Percentiles rank a stretch among this genome's conserved stretches.
These are phyloP conservation scores for Seriola rivoliana DNA, from an alignment of 2,113 vertebrate species.

Conservation along the genomic window DNA sequence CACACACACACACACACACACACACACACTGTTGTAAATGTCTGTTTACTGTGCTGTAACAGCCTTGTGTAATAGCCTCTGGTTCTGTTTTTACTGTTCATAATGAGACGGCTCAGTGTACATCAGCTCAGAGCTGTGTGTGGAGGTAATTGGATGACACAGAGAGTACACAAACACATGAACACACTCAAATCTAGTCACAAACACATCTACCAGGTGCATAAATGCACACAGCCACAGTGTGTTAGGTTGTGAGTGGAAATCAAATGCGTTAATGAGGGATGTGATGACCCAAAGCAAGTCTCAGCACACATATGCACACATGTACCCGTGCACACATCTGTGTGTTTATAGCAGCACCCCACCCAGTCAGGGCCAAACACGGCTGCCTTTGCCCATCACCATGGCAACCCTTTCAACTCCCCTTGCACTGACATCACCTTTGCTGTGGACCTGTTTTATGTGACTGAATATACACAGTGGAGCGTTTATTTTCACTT, in stretches of 20 bases:
- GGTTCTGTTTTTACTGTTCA: conserved; percentile 61
- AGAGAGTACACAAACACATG: conserved; percentile 39
- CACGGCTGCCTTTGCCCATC: conserved; percentile 54
- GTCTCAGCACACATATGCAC: conserved; percentile 6
- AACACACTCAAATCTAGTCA: conserved; percentile 17
- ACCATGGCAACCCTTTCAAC: conserved; percentile 76
- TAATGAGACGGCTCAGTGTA: conserved; percentile 67
- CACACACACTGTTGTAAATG: background rate
- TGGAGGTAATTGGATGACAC: conserved; percentile 65
- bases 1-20: conserved; percentile 9
- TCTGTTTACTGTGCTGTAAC: conserved; percentile 51
- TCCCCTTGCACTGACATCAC: conserved; percentile 71
- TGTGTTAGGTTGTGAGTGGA: conserved; percentile 9
- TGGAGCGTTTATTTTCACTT: conserved; percentile 21
- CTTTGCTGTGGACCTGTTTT: conserved; percentile 46
- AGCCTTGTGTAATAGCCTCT: conserved; percentile 50
- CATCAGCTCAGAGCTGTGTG: conserved; percentile 52
- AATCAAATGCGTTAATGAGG: conserved; percentile 28
- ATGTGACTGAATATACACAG: conserved; percentile 19
- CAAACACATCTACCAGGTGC: background rate
- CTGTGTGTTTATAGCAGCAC: conserved; percentile 56
- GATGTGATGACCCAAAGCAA: background rate
- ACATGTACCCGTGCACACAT: background rate
- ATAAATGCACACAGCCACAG: background rate
- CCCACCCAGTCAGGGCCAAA: conserved; percentile 69